Conservation (phyloP, 2,888 invertebrate genomes). For the Pterobdella sp. region DNA sequence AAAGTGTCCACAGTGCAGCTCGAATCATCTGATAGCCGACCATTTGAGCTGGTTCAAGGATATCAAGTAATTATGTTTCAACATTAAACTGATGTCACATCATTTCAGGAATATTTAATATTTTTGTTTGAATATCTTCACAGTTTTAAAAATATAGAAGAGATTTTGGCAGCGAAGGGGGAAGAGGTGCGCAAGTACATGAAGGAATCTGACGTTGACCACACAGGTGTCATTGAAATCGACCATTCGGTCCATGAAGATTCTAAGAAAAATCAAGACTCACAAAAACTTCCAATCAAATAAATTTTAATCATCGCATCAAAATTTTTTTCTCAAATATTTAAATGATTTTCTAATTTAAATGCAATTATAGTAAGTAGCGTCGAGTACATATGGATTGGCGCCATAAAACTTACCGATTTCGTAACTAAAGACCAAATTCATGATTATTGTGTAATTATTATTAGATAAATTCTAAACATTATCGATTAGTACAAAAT, state of each 20-base stretch:
- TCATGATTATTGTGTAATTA: too few species aligned
- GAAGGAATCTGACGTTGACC: slow-evolving; percentile 8
- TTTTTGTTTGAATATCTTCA: slow-evolving; percentile 18
- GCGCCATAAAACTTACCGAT: too few species aligned
- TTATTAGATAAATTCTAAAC: too few species aligned
- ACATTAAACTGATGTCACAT: background rate
- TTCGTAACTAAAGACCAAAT: too few species aligned
- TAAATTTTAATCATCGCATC: too few species aligned
- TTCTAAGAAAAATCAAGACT: too few species aligned
- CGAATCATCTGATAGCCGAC: slow-evolving; percentile 88
- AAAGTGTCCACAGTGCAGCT: slow-evolving; percentile 74
- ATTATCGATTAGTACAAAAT: too few species aligned
- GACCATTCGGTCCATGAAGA: too few species aligned
- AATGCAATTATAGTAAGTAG: too few species aligned
- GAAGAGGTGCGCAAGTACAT: slow-evolving; percentile 61
- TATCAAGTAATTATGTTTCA: slow-evolving; percentile 51
- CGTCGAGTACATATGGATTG: too few species aligned
- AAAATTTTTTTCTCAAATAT: background rate
- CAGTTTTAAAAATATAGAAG: slow-evolving; percentile 69
- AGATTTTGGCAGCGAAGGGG: slow-evolving; percentile 76
- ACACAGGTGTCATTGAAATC: slow-evolving; percentile 13
- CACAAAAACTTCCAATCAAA: too few species aligned
- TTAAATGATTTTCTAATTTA: background rate
- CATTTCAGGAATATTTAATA: background rate
- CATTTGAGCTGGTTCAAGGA: slow-evolving; percentile 89